These are phyloP conservation scores for Pollicipes pollicipes DNA, from an alignment of 1,140 invertebrate species.

Conservation along the genomic window DNA sequence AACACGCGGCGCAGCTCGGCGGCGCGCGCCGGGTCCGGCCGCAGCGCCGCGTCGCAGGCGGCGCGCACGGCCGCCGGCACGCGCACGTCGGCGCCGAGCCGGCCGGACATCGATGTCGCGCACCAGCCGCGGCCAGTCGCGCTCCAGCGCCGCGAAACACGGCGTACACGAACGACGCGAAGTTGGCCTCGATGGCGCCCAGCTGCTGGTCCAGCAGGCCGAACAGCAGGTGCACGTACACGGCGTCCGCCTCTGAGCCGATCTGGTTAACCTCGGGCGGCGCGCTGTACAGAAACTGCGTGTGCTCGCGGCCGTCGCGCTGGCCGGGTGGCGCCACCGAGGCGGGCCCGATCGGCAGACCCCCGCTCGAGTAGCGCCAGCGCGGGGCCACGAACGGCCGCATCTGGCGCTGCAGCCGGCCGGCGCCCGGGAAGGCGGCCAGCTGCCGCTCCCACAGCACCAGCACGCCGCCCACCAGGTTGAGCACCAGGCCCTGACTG, in stretches of 20 bases:
- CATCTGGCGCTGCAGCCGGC: not conserved
- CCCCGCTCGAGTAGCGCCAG: not conserved
- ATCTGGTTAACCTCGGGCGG: slow-evolving; percentile 16
- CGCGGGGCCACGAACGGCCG: not conserved
- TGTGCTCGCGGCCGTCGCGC: not conserved
- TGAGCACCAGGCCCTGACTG: not conserved
- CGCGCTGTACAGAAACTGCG: not conserved
- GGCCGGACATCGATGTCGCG: slow-evolving; percentile 23
- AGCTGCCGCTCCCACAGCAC: not conserved
- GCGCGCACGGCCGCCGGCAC: slow-evolving; percentile 20
- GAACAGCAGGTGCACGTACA: slow-evolving; percentile 27
- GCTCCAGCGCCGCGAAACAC: slow-evolving; percentile 22
- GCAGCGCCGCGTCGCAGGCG: slow-evolving; percentile 20
- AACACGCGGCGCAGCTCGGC: slow-evolving; percentile 18
- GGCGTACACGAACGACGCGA: slow-evolving; percentile 25
- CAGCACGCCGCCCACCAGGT: not conserved
- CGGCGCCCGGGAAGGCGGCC: not conserved
- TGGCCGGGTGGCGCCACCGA: not conserved
- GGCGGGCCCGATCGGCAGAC: not conserved
- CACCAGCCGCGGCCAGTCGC: slow-evolving; percentile 20
- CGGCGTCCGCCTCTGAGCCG: slow-evolving; percentile 23
- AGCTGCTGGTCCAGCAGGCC: slow-evolving; percentile 24
- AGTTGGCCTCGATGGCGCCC: slow-evolving; percentile 27
- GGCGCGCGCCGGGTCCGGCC: slow-evolving; percentile 23
- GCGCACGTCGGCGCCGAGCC: slow-evolving; percentile 20